These are phyloP conservation scores for Baronia brevicornis DNA, from an alignment of 2,888 invertebrate species.

Conservation along the genomic window DNA sequence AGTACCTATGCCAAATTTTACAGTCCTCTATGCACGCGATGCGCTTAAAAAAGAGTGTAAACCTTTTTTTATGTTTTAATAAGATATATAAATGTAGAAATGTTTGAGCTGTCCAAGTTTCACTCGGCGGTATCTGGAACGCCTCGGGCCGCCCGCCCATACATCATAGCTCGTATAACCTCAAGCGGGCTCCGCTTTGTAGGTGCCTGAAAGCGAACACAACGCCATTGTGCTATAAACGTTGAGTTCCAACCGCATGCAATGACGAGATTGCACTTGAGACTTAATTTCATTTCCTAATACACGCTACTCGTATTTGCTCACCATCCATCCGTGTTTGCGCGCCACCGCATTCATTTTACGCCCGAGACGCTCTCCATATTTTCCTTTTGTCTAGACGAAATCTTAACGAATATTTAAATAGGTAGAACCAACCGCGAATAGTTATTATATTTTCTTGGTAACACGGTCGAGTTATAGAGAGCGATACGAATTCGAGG, in stretches of 20 bases:
- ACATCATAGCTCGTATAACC: constrained; percentile 23
- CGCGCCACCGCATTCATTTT: constrained; percentile 57
- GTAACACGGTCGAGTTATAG: constrained; percentile 19
- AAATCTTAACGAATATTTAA: constrained; percentile 73
- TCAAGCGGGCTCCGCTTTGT: constrained; percentile 19
- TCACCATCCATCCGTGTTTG: constrained; percentile 62
- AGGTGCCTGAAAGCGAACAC: constrained; percentile 17
- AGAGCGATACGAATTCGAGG: constrained; percentile 39
- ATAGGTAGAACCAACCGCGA: constrained; percentile 30
- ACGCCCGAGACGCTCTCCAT: constrained; percentile 55
- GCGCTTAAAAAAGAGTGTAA: constrained; percentile 9
- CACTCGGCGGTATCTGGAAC: constrained; percentile 22
- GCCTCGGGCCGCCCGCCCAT: constrained; percentile 26
- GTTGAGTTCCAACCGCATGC: constrained; percentile 30
- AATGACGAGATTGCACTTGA: constrained; percentile 52
- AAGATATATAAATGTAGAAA: constrained; percentile 22
- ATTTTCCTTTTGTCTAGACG: constrained; percentile 75
- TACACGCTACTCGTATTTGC: constrained; percentile 58
- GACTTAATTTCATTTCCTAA: constrained; percentile 72
- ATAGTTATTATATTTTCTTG: constrained; percentile 14
- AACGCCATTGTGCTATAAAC: constrained; percentile 19
- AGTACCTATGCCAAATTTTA: no score
- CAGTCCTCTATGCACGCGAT: no score
- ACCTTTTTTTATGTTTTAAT: constrained; percentile 12
- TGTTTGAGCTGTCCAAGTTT: constrained; percentile 24